These are phyloP conservation scores for Callosobruchus maculatus DNA, from an alignment of 2,888 invertebrate species.

Conservation along the genomic window DNA sequence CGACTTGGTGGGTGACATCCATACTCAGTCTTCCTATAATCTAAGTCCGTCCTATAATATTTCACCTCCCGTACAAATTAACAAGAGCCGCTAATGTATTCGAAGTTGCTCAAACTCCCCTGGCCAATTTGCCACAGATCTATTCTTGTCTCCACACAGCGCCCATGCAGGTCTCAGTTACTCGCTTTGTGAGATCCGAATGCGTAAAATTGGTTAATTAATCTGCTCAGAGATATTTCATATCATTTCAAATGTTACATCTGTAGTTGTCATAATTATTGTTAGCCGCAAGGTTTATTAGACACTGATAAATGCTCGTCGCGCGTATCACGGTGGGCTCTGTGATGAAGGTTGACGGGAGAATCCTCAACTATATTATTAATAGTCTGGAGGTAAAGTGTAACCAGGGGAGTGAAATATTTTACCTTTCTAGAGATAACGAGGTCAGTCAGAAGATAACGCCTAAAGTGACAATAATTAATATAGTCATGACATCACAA, in stretches of 20 bases:
- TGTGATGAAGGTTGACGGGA: background rate
- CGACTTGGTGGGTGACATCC: too few species aligned
- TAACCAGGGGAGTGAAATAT: background rate
- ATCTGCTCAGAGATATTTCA: background rate
- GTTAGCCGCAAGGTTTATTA: background rate
- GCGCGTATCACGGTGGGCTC: background rate
- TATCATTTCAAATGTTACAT: background rate
- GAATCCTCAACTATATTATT: background rate
- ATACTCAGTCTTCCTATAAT: too few species aligned
- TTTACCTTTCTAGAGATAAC: background rate
- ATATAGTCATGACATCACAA: too few species aligned
- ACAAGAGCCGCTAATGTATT: background rate
- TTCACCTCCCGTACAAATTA: too few species aligned
- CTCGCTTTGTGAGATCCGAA: background rate
- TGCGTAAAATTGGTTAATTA: background rate
- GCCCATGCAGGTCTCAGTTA: background rate
- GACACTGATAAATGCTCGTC: background rate
- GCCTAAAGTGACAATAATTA: too few species aligned
- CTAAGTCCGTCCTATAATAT: too few species aligned
- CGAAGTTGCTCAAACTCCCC: background rate
- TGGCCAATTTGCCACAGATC: background rate
- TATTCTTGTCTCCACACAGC: too few species aligned
- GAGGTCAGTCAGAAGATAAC: too few species aligned
- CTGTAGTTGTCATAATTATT: background rate
- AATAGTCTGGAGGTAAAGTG: background rate